Evolutionary conservation across 2,113 vertebrate species (phyloP).

Genomic region (Haemorhous mexicanus): DNA sequence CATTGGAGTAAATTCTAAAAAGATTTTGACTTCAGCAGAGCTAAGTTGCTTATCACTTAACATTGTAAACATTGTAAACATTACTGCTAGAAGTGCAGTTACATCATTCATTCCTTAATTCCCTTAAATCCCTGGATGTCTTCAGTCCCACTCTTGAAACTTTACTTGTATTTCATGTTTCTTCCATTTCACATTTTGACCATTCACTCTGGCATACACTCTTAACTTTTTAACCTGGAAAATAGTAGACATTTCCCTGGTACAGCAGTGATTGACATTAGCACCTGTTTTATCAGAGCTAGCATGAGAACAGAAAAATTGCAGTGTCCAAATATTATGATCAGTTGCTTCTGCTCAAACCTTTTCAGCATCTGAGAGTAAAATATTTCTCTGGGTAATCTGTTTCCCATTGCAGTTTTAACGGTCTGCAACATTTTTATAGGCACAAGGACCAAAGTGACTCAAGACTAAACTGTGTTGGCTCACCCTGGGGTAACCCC

Average conservation of each 20-base stretch:
- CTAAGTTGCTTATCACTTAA: neutral
- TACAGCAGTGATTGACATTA: neutral
- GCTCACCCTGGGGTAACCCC: constrained; percentile 56
- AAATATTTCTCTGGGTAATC: neutral
- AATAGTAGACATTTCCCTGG: neutral
- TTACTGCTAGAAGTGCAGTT: neutral
- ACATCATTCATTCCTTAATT: neutral
- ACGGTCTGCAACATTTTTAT: constrained; percentile 38
- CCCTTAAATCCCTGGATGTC: neutral
- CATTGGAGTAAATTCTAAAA: neutral
- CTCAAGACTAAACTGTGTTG: constrained; percentile 38
- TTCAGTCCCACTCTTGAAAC: neutral
- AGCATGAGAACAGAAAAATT: neutral
- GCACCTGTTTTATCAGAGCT: neutral
- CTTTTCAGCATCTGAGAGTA: neutral
- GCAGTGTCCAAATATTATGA: neutral
- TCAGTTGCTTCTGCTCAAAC: neutral
- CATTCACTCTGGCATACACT: neutral
- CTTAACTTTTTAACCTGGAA: neutral
- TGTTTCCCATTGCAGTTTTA: constrained; percentile 23
- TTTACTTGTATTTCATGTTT: neutral
- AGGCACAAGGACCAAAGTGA: constrained; percentile 9
- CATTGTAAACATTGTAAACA: neutral
- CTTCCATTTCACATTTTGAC: neutral
- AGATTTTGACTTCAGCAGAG: neutral